Percentiles rank a stretch among this genome's conserved stretches.
Evolutionary conservation across 2,113 vertebrate genomes (phyloP).

Genomic region (Piprites chloris): DNA sequence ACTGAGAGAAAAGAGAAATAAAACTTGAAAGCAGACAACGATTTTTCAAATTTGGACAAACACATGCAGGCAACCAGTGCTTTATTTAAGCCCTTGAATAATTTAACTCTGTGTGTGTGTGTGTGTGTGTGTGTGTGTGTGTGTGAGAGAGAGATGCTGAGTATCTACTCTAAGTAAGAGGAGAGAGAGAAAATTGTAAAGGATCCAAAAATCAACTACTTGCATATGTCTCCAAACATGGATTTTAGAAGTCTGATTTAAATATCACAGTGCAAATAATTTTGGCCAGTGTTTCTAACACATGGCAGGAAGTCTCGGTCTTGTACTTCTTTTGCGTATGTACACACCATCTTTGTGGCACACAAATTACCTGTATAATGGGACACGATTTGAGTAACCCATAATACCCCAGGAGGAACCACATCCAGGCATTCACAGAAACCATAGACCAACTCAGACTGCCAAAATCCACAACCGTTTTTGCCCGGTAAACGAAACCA

Average conservation of each 20-base stretch:
- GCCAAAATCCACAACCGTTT: neutral
- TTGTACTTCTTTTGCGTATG: neutral
- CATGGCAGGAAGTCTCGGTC: neutral
- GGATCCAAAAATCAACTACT: slow-evolving; percentile 25
- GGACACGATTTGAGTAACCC: neutral
- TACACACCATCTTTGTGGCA: neutral
- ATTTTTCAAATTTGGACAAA: neutral
- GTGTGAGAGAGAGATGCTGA: neutral
- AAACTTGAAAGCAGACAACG: neutral
- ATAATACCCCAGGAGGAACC: neutral
- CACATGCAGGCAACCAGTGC: neutral
- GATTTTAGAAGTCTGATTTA: slow-evolving; percentile 12
- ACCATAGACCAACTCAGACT: neutral
- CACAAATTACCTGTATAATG: neutral
- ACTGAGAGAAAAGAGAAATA: neutral
- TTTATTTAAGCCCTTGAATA: slow-evolving; percentile 4
- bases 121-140: neutral
- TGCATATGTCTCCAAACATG: neutral
- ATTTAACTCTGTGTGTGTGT: neutral
- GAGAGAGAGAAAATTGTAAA: neutral
- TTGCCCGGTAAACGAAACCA: neutral
- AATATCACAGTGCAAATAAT: neutral
- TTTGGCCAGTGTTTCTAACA: neutral
- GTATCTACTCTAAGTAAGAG: neutral
- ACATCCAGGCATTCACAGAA: neutral